Base-by-base conservation (phyloP, 92 coral and sea anemone species). In the Heteractis magnifica region DNA sequence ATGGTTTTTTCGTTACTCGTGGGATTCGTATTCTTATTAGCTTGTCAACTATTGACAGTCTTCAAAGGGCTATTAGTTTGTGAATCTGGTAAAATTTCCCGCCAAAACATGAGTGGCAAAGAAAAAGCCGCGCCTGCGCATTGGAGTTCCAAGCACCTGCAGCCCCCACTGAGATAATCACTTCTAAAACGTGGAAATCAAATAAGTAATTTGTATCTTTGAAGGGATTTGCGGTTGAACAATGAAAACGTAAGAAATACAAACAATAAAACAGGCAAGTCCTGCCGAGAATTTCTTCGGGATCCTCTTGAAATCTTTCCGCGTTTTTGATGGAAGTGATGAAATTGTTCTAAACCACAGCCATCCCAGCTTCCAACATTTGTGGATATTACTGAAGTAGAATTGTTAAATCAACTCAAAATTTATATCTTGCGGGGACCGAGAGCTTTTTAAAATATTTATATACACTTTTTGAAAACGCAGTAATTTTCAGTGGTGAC, bases 111-210 rank as follows among this genome's bases (percentile, higher is more conserved):
- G 7, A 19, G 10, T 20, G 12, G 26, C 72, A 20, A 19, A 2
- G 72, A 65, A 65, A 68, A 68, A 48, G 16, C 44, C 14, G 73
- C 8, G 73, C 9, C 15, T 68, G 49, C 58, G 1, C 10, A 23
- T 68, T 6, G 73, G 23, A 23, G 48, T 26, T 53, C 10, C 8
- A n/a, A 62, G 14, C 84, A 81, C 84, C 84, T 51, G 84, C 49
- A 81, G 13, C 84, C 8, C 84, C 76, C 19, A 34, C 75, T 65
- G 83, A 0, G 75, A 80, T 19, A 68, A 68, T 68, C 13, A 68
- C 73, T 68, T 68, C 49, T 26, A 20, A 41, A 9, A 21, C 15
- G 14, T 26, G 73, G 6, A 68, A 68, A 68, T 68, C 73, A 68
- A 26, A 68, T 68, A 20, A 68, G 48, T 68, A 68, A 68, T 68